A percentile compares a stretch with the other conserved stretches of the same genome.
Evolutionary conservation across 2,888 invertebrate species (phyloP).

Genomic region (Doris montereyensis): DNA sequence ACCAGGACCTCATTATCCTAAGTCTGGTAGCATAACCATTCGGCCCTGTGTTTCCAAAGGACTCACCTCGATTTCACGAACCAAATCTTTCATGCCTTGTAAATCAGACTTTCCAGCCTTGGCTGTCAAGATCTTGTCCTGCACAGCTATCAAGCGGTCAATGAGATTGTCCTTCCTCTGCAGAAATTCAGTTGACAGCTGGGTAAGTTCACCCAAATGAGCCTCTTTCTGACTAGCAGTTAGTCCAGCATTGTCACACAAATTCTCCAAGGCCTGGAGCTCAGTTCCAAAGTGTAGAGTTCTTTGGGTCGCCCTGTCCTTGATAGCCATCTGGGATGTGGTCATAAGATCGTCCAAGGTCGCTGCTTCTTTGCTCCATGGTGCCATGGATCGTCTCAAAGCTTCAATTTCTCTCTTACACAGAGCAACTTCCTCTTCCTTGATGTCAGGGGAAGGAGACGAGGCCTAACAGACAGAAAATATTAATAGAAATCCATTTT

Average conservation of each 20-base stretch:
- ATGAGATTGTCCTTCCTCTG: slow-evolving; percentile 79
- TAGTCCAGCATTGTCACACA: slow-evolving; percentile 57
- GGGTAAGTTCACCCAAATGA: slow-evolving; percentile 69
- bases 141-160: slow-evolving; percentile 56
- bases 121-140: slow-evolving; percentile 51
- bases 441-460: slow-evolving; percentile 83
- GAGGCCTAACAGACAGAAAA: too few species aligned
- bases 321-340: slow-evolving; percentile 63
- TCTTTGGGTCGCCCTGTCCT: slow-evolving; percentile 65
- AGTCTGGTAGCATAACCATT: too few species aligned
- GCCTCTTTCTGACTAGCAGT: slow-evolving; percentile 66
- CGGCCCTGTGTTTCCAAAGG: too few species aligned
- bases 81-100: slow-evolving; percentile 61
- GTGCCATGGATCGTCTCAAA: slow-evolving; percentile 74
- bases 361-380: slow-evolving; percentile 59
- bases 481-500: too few species aligned
- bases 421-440: slow-evolving; percentile 77
- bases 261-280: slow-evolving; percentile 53
- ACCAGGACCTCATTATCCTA: too few species aligned
- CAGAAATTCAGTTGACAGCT: slow-evolving; percentile 86
- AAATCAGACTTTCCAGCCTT: slow-evolving; percentile 54
- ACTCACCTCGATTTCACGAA: slow-evolving; percentile 63
- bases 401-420: slow-evolving; percentile 82
- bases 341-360: slow-evolving; percentile 66
- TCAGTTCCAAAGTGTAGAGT: slow-evolving; percentile 66